phyloP scores from a whole-genome alignment of 1,140 invertebrate species.

The Manduca sexta region DNA sequence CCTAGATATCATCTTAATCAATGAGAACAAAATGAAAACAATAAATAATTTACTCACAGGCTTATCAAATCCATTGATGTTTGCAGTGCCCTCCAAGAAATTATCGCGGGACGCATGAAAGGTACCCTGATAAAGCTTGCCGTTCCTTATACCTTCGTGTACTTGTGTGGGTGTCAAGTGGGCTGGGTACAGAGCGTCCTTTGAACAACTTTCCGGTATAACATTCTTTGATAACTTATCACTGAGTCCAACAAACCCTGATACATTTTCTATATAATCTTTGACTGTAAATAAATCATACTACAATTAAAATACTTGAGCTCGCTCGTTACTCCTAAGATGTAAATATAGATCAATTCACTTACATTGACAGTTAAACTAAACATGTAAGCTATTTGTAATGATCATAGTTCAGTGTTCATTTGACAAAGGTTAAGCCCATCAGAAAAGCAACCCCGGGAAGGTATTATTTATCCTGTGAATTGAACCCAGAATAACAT shows the following conservation, averaged over 20 bases:
- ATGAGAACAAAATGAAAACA: neutral
- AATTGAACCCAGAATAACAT: no score
- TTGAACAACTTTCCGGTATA: slow-evolving; percentile 75
- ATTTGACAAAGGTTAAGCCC: no score
- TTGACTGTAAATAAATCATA: slow-evolving; percentile 78
- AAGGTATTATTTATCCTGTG: no score
- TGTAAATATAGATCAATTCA: no score
- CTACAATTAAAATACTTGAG: no score
- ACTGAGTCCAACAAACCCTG: slow-evolving; percentile 77
- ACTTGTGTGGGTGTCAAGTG: slow-evolving; percentile 86
- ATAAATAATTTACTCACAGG: slow-evolving; percentile 74
- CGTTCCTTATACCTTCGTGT: slow-evolving; percentile 86
- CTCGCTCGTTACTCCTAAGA: no score
- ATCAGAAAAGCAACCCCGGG: no score
- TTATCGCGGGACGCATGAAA: slow-evolving; percentile 92
- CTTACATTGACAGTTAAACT: no score
- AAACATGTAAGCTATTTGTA: no score
- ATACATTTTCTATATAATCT: slow-evolving; percentile 82
- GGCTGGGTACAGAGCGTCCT: slow-evolving; percentile 85
- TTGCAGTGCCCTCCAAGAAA: slow-evolving; percentile 94
- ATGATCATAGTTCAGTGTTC: no score
- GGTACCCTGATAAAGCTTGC: slow-evolving; percentile 86
- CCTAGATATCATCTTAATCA: no score
- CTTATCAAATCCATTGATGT: slow-evolving; percentile 84
- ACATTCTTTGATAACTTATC: slow-evolving; percentile 87